Percentiles rank a stretch among this genome's conserved stretches.
Evolutionary conservation across 2,888 invertebrate genomes (phyloP).

Genomic region (Ceriagrion tenellum): DNA sequence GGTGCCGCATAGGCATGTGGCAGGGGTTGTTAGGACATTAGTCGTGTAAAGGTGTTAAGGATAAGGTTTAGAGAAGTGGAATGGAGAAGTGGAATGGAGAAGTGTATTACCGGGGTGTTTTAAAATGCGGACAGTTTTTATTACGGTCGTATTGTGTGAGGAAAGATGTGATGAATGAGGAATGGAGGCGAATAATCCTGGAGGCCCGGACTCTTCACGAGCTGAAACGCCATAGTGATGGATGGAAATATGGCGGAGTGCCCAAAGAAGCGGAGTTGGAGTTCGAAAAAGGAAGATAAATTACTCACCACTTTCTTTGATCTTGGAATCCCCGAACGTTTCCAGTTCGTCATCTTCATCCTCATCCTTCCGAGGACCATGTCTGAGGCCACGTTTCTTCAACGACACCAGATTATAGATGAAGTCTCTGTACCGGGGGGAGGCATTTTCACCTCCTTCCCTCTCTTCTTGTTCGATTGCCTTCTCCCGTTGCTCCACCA

Average conservation of each 20-base stretch:
- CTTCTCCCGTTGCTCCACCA: slow-evolving; percentile 69
- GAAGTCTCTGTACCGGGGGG: slow-evolving; percentile 68
- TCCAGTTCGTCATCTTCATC: slow-evolving; percentile 22
- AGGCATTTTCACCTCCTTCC: neutral
- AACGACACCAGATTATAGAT: slow-evolving; percentile 70
- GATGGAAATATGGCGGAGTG: no score
- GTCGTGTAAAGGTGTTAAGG: no score
- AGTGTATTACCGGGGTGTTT: no score
- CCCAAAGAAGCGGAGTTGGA: no score
- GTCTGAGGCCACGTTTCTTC: slow-evolving; percentile 69
- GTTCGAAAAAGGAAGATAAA: neutral
- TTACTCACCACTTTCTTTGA: neutral
- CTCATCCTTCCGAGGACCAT: neutral
- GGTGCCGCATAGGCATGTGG: no score
- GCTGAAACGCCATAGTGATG: no score
- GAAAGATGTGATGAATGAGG: neutral
- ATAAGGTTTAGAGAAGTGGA: no score
- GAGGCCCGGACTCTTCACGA: no score
- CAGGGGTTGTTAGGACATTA: no score
- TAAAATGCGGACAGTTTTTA: no score
- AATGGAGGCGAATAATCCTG: neutral
- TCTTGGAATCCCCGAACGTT: neutral
- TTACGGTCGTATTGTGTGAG: neutral
- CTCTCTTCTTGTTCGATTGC: slow-evolving; percentile 62
- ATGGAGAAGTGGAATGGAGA: no score